Evolutionary conservation across 2,888 invertebrate species (phyloP).

Genomic region (Hirtodrosophila confusa): DNA sequence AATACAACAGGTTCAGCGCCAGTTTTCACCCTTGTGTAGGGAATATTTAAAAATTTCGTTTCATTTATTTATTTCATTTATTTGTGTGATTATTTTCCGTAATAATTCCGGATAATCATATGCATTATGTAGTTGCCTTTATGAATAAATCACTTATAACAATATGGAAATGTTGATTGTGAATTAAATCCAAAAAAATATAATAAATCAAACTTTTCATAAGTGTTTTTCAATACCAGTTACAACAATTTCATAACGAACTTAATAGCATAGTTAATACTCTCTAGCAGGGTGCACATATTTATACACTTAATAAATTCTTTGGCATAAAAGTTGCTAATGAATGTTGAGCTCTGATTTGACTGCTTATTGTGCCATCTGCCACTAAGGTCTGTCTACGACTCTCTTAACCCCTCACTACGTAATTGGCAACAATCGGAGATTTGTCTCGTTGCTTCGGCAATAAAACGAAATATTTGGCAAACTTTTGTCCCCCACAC

Average conservation of each 20-base stretch:
- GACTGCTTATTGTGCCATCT: constrained; percentile 38
- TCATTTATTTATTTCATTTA: no score
- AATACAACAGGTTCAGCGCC: no score
- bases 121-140: no score
- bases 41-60: no score
- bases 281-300: not conserved
- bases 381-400: constrained; percentile 34
- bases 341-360: constrained; percentile 39
- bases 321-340: constrained; percentile 37
- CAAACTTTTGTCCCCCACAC: constrained; percentile 48
- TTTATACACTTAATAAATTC: not conserved
- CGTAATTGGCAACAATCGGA: constrained; percentile 27
- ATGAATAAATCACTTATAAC: no score
- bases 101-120: no score
- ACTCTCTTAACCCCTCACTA: not conserved
- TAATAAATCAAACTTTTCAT: no score
- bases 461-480: constrained; percentile 48
- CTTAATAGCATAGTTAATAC: not conserved
- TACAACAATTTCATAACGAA: not conserved
- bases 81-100: no score
- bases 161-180: no score
- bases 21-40: no score
- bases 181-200: no score
- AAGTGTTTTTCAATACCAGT: not conserved
- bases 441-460: constrained; percentile 20